Conservation (phyloP, 2,888 invertebrate species). For the Germaria angustata region DNA sequence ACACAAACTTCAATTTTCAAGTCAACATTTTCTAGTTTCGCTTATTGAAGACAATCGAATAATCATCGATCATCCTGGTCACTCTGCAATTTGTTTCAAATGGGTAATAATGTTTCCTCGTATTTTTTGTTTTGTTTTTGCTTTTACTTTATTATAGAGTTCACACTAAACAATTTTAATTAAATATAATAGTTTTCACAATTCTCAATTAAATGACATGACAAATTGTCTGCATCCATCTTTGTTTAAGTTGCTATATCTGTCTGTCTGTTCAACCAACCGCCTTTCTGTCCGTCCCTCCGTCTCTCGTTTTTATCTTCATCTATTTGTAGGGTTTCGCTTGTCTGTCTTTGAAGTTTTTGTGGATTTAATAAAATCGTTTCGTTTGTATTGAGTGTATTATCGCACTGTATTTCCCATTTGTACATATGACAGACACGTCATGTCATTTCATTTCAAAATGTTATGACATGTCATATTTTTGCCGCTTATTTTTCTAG, state of each 20-base stretch:
- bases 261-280: not conserved
- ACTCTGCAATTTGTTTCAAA: not conserved
- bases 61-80: not conserved
- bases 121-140: not conserved
- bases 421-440: constrained; percentile 63
- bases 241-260: constrained; percentile 17
- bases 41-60: too few relatives aligned
- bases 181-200: constrained; percentile 64
- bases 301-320: not conserved
- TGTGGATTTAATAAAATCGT: not conserved
- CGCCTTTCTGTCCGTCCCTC: not conserved
- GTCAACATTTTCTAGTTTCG: too few relatives aligned
- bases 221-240: constrained; percentile 65
- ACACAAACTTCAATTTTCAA: too few relatives aligned
- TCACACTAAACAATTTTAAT: constrained; percentile 63
- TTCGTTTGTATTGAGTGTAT: not conserved
- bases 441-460: constrained; percentile 65
- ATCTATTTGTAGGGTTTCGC: not conserved
- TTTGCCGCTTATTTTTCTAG: constrained; percentile 40
- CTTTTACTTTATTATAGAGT: not conserved
- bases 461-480: constrained; percentile 65
- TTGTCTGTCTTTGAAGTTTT: not conserved
- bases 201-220: constrained; percentile 66
- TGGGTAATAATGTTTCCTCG: not conserved
- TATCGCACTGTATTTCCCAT: constrained; percentile 48